Evolutionary conservation across 2,797 vertebrate genomes (phyloP), one percentile per base, ranked within the genome.

Genomic region (Acrossocheilus wenchowensis): DNA sequence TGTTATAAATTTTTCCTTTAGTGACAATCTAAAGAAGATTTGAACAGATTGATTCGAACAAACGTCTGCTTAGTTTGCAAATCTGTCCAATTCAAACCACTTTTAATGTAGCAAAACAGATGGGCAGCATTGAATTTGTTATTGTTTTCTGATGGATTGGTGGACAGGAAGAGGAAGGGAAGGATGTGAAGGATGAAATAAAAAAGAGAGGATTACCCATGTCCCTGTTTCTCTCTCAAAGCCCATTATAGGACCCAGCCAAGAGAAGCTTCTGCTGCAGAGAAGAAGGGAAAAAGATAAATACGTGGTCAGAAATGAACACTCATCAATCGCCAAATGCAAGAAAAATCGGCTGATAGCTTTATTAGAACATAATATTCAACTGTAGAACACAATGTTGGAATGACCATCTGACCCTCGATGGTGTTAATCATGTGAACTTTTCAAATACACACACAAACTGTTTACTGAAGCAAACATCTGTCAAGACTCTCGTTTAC

Each of bases 201-300:
- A 68, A 34, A 74, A 17, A 50, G 54, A 87, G 43, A 72, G 74
- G 83, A 89, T 89, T 85, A 85, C 26, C 57, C 45, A 52, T 81
- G 86, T 87, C 79, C 86, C 50, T 21, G 7, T 74, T 74, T 85
- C 86, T 45, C 88, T 48, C 64, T 21, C 73, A 85, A 89, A 87
- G 45, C 79, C 79, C 80, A 78, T 85, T 87, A 87, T 72, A 23
- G 26, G 62, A 64, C 62, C 45, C 36, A 72, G 57, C 68, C 68
- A 80, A 62, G 81, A 62, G 69, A 73, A 45, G 77, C 64, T 21
- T 85, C 43, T 82, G 45, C 80, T 71, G 1, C 50, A 26, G 12
- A 60, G 74, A 71, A 66, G n/a, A 26, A 54, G 34, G 72, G 39
- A 54, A 77, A 54, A 23, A 43, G 34, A 78, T 9, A n/a, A n/a